Conservation (phyloP, 2,113 vertebrate species). For the Oxyura jamaicensis region DNA sequence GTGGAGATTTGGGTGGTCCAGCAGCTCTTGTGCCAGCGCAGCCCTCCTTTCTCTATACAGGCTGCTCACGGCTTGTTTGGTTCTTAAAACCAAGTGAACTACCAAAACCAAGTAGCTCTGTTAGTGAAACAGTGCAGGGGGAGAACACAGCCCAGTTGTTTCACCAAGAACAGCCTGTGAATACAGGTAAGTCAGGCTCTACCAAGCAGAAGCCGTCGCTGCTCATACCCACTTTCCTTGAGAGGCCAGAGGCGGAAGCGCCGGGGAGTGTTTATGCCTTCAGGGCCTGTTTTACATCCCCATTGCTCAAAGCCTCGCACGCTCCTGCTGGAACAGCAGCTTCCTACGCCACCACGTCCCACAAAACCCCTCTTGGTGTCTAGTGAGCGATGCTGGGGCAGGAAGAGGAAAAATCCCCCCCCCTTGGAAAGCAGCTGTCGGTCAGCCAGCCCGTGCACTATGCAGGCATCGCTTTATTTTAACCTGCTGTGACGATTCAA, state of each 20-base stretch:
- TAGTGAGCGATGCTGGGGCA: neutral
- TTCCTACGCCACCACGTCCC: accelerated
- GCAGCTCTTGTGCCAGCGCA: neutral
- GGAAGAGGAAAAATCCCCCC: neutral
- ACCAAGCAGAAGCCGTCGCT: neutral
- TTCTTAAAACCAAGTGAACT: neutral
- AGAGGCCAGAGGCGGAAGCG: neutral
- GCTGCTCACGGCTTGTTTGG: neutral
- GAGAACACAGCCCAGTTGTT: neutral
- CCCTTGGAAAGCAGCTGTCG: neutral
- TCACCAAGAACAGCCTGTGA: neutral
- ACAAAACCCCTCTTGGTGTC: neutral
- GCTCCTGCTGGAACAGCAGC: neutral
- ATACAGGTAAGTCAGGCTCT: constrained; percentile 36
- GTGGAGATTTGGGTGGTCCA: neutral
- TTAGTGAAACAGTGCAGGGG: neutral
- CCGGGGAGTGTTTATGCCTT: neutral
- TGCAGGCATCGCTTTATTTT: neutral
- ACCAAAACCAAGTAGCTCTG: neutral
- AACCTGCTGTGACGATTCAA: accelerated
- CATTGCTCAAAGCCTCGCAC: accelerated
- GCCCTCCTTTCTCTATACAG: neutral
- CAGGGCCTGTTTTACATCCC: neutral
- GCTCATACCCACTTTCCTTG: neutral
- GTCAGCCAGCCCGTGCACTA: neutral